phyloP scores from a whole-genome alignment of 1,140 invertebrate species.

The Leptinotarsa lineolata region DNA sequence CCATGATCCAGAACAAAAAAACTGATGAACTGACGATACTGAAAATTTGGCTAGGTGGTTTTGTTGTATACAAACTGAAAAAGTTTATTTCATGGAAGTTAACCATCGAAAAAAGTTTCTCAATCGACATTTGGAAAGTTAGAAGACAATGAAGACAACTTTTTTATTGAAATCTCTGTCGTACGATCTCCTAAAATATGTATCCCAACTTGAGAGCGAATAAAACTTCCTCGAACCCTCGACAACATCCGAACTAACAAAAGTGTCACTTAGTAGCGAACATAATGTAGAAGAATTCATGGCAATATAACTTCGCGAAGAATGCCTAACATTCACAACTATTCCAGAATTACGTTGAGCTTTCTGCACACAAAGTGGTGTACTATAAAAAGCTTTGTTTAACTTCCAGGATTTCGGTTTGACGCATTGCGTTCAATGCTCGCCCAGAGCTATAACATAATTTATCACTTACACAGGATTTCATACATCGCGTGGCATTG shows the following conservation, averaged over 20 bases:
- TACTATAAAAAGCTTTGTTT: conserved; percentile 22
- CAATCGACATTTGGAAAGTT: too few species aligned
- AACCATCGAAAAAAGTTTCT: too few species aligned
- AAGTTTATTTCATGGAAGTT: too few species aligned
- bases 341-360: conserved; percentile 9
- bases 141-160: too few species aligned
- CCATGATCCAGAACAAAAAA: too few species aligned
- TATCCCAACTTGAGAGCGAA: neutral
- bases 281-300: conserved; percentile 15
- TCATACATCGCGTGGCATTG: conserved; percentile 7
- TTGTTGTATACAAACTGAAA: too few species aligned
- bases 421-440: conserved; percentile 26
- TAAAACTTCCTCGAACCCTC: conserved; percentile 13
- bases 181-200: neutral
- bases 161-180: neutral
- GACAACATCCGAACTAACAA: conserved; percentile 1
- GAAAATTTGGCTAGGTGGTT: too few species aligned
- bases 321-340: neutral
- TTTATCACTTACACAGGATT: conserved; percentile 21
- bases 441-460: conserved; percentile 27
- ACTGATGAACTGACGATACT: too few species aligned
- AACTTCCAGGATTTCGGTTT: conserved; percentile 17
- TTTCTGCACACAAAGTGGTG: conserved; percentile 17
- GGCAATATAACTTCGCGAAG: conserved; percentile 6
- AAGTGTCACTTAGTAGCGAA: conserved; percentile 20